Base-by-base conservation (phyloP, 2,888 invertebrate species). In the Pyrocoelia pectoralis region DNA sequence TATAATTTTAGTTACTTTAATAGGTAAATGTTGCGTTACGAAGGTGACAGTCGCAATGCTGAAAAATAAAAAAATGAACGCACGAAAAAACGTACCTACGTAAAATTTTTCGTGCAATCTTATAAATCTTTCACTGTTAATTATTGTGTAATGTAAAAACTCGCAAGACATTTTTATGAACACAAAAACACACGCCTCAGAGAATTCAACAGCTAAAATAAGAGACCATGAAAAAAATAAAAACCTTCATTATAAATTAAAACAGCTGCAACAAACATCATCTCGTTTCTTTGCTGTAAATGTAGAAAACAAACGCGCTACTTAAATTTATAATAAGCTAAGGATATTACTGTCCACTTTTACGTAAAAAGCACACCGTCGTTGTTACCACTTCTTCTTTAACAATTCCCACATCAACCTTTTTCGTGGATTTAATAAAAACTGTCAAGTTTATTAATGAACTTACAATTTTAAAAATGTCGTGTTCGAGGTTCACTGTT, bases 181-280 rank as follows among this genome's bases (percentile, higher is more conserved):
- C n/a, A 9, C 29, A 15, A 53, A 15, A 53, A 43, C 43, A 24
- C 55, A 29, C 29, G 46, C 15, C 19, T 46, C 28, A 13, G 54
- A 55, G 55, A 43, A 46, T 24, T 17, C 13, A 43, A 43, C 19
- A 19, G 19, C 12, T 28, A 24, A 53, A 54, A 54, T 41, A 54
- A 55, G 43, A 55, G 15, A 55, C 55, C 55, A 24, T 55, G 43
- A 46, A 55, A 51, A 24, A 24, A 24, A 24, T 5, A 24, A 24
- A 24, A 55, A 19, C 14, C 46, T 55, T 55, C 43, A 46, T 55
- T 55, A 55, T 55, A 55, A 55, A 55, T 55, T 55, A 55, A 55
- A 55, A 46, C 55, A 55, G 43, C 43, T 28, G 46, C 43, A 46
- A 24, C 46, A 28, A 55, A 19, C 18, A 53, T 53, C 13, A 10